phyloP scores from a whole-genome alignment of 1,140 invertebrate species.

The Olivierus martensii region DNA sequence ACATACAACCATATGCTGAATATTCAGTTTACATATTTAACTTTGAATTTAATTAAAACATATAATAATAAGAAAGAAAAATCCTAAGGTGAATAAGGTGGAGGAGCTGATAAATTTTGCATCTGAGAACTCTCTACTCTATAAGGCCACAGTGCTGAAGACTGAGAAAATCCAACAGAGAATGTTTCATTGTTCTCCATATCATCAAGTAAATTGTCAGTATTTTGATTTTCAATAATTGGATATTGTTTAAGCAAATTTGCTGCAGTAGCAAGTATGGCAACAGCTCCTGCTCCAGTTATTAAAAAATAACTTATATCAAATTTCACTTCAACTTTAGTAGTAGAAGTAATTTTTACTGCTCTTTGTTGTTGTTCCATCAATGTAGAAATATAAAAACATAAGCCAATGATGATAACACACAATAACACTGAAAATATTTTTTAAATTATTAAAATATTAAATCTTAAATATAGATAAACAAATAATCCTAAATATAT shows the following conservation, averaged over 20 bases:
- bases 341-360: constrained; percentile 6
- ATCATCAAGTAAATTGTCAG: constrained; percentile 7
- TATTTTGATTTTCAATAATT: not conserved
- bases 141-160: constrained; percentile 2
- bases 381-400: constrained; percentile 15
- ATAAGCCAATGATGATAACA: constrained; percentile 17
- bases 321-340: constrained; percentile 18
- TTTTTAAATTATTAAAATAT: no score
- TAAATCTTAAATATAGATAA: no score
- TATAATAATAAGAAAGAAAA: no score
- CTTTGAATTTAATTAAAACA: no score
- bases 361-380: constrained; percentile 17
- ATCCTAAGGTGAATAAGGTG: constrained; percentile 12
- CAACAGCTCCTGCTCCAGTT: constrained; percentile 15
- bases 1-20: no score
- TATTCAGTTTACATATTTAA: no score
- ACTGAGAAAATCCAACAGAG: constrained; percentile 11
- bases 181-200: constrained; percentile 12
- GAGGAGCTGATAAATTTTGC: constrained; percentile 8
- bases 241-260: constrained; percentile 17
- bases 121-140: constrained; percentile 2
- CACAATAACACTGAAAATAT: constrained; percentile 14
- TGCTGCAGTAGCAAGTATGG: constrained; percentile 16
- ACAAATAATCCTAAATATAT: no score
- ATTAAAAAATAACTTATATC: constrained; percentile 20